phyloP scores from a whole-genome alignment of 2,797 vertebrate species.

The Denticeps clupeoides region DNA sequence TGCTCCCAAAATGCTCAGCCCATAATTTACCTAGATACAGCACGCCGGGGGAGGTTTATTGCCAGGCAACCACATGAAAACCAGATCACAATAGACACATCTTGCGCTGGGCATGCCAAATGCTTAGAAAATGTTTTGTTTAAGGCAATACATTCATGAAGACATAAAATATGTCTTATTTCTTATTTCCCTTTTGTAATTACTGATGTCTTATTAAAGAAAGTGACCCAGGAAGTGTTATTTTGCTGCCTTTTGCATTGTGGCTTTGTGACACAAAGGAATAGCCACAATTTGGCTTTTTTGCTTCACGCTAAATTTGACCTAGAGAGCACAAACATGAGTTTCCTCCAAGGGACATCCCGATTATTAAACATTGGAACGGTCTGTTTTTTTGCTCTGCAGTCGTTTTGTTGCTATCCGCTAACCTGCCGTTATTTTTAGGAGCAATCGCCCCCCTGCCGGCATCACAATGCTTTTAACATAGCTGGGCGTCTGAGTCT shows the following conservation, averaged over 20 bases:
- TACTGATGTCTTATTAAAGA: no score
- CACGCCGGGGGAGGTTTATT: not conserved
- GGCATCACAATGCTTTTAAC: slow-evolving; percentile 66
- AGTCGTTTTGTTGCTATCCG: slow-evolving; percentile 15
- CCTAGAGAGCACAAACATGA: no score
- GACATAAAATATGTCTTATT: no score
- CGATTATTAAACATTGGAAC: slow-evolving; percentile 16
- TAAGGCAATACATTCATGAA: no score
- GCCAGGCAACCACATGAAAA: not conserved
- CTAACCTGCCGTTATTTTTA: slow-evolving; percentile 33
- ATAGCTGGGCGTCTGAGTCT: slow-evolving; percentile 54
- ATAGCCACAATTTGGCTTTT: no score
- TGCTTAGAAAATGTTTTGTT: slow-evolving; percentile 9
- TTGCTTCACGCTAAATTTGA: no score
- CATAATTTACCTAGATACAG: no score
- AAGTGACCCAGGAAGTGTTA: no score
- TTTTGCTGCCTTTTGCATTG: no score
- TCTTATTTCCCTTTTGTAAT: no score
- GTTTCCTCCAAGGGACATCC: slow-evolving; percentile 13
- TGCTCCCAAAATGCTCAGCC: no score
- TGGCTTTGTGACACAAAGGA: no score
- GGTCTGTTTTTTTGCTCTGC: slow-evolving; percentile 21
- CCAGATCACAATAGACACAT: slow-evolving; percentile 5
- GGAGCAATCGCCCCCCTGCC: slow-evolving; percentile 48
- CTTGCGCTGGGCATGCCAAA: slow-evolving; percentile 6